Evolutionary conservation across 1,140 invertebrate species (phyloP).

Genomic region (Tribolium castaneum): DNA sequence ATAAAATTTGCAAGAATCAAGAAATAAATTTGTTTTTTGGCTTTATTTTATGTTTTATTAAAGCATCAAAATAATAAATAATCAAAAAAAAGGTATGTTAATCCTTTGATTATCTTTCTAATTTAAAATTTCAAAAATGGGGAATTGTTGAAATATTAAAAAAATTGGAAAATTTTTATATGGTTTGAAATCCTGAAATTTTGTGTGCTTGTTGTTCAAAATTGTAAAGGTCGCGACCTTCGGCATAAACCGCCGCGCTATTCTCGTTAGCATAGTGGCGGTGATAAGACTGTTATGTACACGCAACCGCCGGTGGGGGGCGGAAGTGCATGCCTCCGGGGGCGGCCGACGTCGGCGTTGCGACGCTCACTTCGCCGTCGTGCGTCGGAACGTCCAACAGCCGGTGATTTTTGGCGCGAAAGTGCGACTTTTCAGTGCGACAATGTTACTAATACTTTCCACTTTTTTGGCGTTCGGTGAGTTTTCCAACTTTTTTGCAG

Average conservation of each 20-base stretch:
- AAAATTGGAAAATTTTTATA: too few relatives aligned
- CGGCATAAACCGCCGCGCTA: neutral
- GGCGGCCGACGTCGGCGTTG: conserved; percentile 42
- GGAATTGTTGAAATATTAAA: too few relatives aligned
- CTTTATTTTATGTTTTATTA: too few relatives aligned
- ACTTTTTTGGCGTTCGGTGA: conserved; percentile 8
- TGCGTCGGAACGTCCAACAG: neutral
- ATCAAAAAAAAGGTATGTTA: too few relatives aligned
- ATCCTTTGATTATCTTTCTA: too few relatives aligned
- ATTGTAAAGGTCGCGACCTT: conserved; percentile 38
- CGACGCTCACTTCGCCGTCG: conserved; percentile 43
- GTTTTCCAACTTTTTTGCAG: neutral
- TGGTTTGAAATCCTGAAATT: too few relatives aligned
- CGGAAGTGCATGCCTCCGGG: conserved; percentile 39
- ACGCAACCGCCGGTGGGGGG: conserved; percentile 37
- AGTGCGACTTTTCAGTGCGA: conserved; percentile 1
- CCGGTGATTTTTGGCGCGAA: conserved; percentile 37
- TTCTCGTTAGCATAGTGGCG: conserved; percentile 28
- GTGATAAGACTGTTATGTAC: conserved; percentile 36
- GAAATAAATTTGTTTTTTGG: too few relatives aligned
- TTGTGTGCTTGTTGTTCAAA: too few relatives aligned
- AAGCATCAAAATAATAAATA: too few relatives aligned
- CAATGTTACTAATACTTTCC: neutral
- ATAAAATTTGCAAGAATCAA: too few relatives aligned
- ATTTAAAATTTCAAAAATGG: too few relatives aligned